Conservation (phyloP, 2,113 vertebrate genomes). For the Neofelis nebulosa region DNA sequence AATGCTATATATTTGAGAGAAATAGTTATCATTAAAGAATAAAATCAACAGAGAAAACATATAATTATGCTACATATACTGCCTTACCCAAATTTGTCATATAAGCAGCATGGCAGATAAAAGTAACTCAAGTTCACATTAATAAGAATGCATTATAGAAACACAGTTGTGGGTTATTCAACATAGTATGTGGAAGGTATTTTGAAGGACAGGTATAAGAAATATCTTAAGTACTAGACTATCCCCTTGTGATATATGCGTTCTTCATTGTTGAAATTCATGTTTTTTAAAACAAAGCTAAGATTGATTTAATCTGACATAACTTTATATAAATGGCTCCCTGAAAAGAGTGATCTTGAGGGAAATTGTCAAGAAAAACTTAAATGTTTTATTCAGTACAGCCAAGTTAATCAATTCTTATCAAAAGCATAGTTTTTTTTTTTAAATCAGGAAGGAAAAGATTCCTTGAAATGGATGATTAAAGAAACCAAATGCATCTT, state of each 20-base stretch:
- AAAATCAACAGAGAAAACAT: slow-evolving; percentile 24
- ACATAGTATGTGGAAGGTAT: neutral
- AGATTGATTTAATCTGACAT: slow-evolving; percentile 71
- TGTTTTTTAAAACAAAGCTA: slow-evolving; percentile 55
- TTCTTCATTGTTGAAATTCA: slow-evolving; percentile 64
- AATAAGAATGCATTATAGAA: neutral
- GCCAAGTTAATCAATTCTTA: slow-evolving; percentile 56
- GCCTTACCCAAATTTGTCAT: neutral
- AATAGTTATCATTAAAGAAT: neutral
- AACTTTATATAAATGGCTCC: slow-evolving; percentile 44
- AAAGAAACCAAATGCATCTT: slow-evolving; percentile 50
- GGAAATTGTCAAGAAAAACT: slow-evolving; percentile 50
- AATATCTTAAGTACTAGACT: neutral
- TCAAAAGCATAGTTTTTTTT: slow-evolving; percentile 55
- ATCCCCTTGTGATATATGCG: slow-evolving; percentile 21
- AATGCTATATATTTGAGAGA: neutral
- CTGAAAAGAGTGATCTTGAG: slow-evolving; percentile 50
- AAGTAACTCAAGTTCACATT: slow-evolving; percentile 36
- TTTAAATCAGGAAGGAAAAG: slow-evolving; percentile 51
- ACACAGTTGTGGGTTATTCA: neutral
- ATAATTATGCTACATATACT: neutral
- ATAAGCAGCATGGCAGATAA: neutral
- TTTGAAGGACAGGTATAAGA: neutral
- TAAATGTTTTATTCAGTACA: slow-evolving; percentile 53
- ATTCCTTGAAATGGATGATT: slow-evolving; percentile 26